A percentile compares a stretch with the other conserved stretches of the same genome.
These are phyloP conservation scores for Eupeodes luniger DNA, from an alignment of 2,888 invertebrate species.

Conservation along the genomic window DNA sequence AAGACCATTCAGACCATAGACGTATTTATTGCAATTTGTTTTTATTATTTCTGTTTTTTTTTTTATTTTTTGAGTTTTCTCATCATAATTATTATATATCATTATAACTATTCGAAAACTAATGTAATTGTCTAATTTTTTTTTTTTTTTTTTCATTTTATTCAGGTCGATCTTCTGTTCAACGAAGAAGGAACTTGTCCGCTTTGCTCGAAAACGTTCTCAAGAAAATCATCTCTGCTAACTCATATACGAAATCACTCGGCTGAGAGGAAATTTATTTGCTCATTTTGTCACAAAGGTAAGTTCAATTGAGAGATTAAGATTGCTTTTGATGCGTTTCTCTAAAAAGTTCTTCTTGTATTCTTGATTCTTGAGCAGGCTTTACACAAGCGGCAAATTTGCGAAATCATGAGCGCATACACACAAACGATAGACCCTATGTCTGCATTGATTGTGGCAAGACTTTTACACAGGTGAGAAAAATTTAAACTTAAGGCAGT, in stretches of 20 bases:
- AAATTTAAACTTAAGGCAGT: neutral
- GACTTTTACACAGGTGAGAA: constrained; percentile 83
- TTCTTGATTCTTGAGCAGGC: constrained; percentile 77
- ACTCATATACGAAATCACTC: constrained; percentile 84
- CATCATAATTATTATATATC: neutral
- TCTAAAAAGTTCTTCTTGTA: neutral
- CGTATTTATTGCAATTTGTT: constrained; percentile 78
- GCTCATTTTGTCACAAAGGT: constrained; percentile 84
- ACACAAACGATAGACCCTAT: constrained; percentile 84
- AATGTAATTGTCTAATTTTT: constrained; percentile 16
- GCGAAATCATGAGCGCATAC: constrained; percentile 84
- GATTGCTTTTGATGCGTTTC: neutral
- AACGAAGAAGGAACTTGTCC: constrained; percentile 84
- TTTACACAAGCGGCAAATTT: constrained; percentile 84
- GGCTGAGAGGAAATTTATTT: constrained; percentile 84
- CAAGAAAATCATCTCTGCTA: constrained; percentile 83
- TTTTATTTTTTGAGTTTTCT: constrained; percentile 4
- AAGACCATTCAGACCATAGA: constrained; percentile 82
- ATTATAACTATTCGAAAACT: neutral
- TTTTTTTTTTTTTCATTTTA: constrained; percentile 13
- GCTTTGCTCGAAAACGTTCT: constrained; percentile 84
- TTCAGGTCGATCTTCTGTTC: constrained; percentile 83
- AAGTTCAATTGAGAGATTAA: constrained; percentile 39
- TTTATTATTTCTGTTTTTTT: constrained; percentile 54
- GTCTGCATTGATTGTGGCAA: constrained; percentile 84